These are phyloP conservation scores for Probaryconus sp. DNA, from an alignment of 1,140 invertebrate genomes.

Conservation along the genomic window DNA sequence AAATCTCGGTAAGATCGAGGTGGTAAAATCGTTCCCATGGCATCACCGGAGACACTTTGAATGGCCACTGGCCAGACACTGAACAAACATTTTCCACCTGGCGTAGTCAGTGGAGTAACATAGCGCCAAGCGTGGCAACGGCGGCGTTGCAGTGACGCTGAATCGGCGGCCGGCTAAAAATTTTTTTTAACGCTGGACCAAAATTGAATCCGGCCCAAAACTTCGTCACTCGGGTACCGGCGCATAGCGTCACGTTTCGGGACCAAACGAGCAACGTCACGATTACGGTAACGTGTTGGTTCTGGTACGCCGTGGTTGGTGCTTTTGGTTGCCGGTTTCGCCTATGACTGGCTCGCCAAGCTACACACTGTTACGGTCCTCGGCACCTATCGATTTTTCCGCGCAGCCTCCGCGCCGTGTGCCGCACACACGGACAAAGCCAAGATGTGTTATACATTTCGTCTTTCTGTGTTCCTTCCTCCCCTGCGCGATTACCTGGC, in stretches of 20 bases:
- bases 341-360: conserved; percentile 70
- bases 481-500: conserved; percentile 45
- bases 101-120: conserved; percentile 13
- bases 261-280: conserved; percentile 38
- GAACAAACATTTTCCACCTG: conserved; percentile 34
- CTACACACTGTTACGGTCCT: conserved; percentile 66
- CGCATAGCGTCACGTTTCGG: conserved; percentile 41
- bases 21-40: conserved; percentile 44
- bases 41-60: conserved; percentile 35
- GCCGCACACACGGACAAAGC: conserved; percentile 41
- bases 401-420: conserved; percentile 72
- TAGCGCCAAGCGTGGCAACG: neutral
- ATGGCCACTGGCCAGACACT: conserved; percentile 28
- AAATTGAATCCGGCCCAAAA: too few relatives aligned
- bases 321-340: conserved; percentile 70
- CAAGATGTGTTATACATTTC: conserved; percentile 47
- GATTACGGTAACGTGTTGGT: conserved; percentile 43
- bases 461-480: conserved; percentile 48
- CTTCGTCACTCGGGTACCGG: conserved; percentile 15
- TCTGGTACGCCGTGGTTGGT: conserved; percentile 62
- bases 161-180: neutral
- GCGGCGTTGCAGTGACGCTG: neutral
- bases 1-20: conserved; percentile 28
- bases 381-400: conserved; percentile 73
- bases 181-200: too few relatives aligned